A percentile compares a stretch with the other conserved stretches of the same genome.
Conservation (phyloP, 2,113 vertebrate genomes). For the Microcebus murinus region DNA sequence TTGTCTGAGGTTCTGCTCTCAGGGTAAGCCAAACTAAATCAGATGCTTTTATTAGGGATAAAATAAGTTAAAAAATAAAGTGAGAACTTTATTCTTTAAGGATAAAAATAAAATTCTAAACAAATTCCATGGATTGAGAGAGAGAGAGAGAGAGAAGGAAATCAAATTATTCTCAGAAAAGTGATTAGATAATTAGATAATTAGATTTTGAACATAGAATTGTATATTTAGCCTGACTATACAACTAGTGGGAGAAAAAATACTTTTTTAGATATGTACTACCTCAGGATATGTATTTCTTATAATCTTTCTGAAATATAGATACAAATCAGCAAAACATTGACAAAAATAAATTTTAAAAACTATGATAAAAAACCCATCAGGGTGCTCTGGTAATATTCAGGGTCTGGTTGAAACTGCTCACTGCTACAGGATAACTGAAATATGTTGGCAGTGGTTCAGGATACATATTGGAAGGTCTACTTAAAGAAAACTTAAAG, state of each 20-base stretch:
- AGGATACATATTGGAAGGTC: neutral
- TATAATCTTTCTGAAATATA: neutral
- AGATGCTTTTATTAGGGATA: neutral
- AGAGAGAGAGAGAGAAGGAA: neutral
- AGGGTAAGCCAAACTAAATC: neutral
- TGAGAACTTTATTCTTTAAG: neutral
- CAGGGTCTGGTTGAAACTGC: neutral
- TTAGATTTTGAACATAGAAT: neutral
- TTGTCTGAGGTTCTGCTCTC: neutral
- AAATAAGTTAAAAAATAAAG: neutral
- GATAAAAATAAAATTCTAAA: neutral
- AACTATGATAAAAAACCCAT: neutral
- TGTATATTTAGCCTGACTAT: neutral
- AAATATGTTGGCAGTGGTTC: neutral
- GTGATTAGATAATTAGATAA: neutral
- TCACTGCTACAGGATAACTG: neutral
- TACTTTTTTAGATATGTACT: neutral
- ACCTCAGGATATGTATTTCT: neutral
- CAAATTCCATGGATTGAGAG: neutral
- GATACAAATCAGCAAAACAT: neutral
- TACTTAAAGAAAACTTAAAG: neutral
- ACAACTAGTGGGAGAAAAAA: neutral
- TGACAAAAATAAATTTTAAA: neutral
- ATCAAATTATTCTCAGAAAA: neutral
- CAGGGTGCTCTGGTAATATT: neutral